Base-by-base conservation (phyloP, 1,140 invertebrate species). In the Heterodera schachtii region DNA sequence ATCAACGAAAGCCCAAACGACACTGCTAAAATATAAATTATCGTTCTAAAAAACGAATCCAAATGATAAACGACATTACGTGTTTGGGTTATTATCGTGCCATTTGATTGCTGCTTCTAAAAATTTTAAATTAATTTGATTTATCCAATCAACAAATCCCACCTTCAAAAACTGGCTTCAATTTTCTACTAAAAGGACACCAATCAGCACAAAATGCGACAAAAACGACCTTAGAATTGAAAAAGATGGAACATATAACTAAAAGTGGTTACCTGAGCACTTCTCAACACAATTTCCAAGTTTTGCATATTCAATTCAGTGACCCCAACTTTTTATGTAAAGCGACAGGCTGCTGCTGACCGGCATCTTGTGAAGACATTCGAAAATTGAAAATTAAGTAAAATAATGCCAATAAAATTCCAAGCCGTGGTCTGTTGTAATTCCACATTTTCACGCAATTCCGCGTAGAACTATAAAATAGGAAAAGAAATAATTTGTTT, bases 101-200 rank as follows among this genome's bases (percentile, higher is more conserved):
- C 98, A 92, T 92, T 95, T 95, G 86, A 94, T 94, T 41, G 96
- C 94, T 49, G 96, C 94, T 91, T 98, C 95, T 64, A 64, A 64
- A 64, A 19, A 64, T 19, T 31, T 8, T 19, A 64, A 4, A 64
- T 52, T 52, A 6, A 52, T 52, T 6, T 8, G 5, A 64, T 52
- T 52, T 52, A 52, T 52, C 13, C 0, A 64, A 64, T 64, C 4
- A 64, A 64, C 13, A 60, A 64, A 19, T 60, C 19, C 11, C 9
- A 19, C 57, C 57, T 74, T 98, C 95, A 92, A 97, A 99, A 90
- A 98, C 94, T 49, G 97, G 97, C 86, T 94, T 94, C 88, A 99
- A 91, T 90, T 97, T 93, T 91, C 96, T 96, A 92, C 96, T 98
- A 88, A 93, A 93, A 82, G 92, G 90, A 87, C 92, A 92, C 92